A percentile compares a stretch with the other conserved stretches of the same genome.
These are phyloP conservation scores for Zootoca vivipara DNA, from an alignment of 2,113 vertebrate species.

Conservation along the genomic window DNA sequence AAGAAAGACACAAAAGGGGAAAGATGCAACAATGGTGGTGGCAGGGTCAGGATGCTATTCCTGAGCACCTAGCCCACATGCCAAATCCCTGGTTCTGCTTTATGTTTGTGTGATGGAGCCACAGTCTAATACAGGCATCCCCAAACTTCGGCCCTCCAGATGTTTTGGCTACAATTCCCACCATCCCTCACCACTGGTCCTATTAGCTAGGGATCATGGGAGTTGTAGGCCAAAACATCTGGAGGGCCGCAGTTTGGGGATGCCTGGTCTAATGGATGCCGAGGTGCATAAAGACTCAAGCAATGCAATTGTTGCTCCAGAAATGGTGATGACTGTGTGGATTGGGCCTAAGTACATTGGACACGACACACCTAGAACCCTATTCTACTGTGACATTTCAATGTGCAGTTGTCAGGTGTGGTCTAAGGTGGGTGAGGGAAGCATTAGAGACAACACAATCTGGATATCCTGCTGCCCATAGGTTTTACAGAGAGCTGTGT, in stretches of 20 bases:
- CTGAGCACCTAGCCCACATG: neutral
- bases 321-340: neutral
- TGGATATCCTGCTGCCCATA: neutral
- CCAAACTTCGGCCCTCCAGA: too few species aligned
- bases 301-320: neutral
- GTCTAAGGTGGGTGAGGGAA: too few species aligned
- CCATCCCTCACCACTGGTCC: too few species aligned
- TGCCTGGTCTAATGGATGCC: neutral
- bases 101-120: neutral
- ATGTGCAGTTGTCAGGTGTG: neutral
- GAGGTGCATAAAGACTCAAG: neutral
- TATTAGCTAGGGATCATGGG: too few species aligned
- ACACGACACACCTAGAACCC: neutral
- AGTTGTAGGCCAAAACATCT: too few species aligned
- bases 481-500: neutral
- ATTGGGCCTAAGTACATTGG: neutral
- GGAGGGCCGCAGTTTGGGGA: too few species aligned
- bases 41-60: neutral
- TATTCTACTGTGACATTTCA: neutral
- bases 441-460: neutral
- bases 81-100: neutral
- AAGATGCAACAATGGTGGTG: neutral
- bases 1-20: too few species aligned
- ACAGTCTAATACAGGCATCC: neutral
- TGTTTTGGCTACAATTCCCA: too few species aligned